Evolutionary conservation across 92 coral and sea anemone species (phyloP).

Genomic region (Plumapathes pennacea): DNA sequence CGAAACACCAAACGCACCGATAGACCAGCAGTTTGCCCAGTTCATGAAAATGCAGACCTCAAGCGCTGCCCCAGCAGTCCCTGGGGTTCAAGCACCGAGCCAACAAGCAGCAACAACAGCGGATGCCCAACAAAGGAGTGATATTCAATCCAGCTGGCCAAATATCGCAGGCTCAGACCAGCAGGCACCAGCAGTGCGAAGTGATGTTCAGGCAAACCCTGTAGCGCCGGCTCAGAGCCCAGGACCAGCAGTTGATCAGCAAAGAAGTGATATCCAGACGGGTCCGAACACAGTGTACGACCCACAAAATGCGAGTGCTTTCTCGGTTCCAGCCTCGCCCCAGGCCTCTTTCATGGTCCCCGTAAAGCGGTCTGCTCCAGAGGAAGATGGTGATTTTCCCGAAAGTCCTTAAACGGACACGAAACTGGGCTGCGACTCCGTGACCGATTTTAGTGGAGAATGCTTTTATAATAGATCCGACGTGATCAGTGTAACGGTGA

Average conservation of each 20-base stretch:
- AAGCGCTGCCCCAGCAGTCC: constrained; percentile 14
- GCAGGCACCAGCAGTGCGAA: too few relatives aligned
- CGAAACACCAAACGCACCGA: constrained; percentile 47
- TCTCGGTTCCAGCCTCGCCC: constrained; percentile 3
- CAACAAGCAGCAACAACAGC: constrained; percentile 47
- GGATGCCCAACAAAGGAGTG: constrained; percentile 51
- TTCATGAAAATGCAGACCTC: constrained; percentile 80
- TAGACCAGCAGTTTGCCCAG: constrained; percentile 63
- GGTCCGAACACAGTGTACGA: constrained; percentile 4
- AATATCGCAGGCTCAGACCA: too few relatives aligned
- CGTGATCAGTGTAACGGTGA: too few relatives aligned
- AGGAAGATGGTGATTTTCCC: constrained; percentile 56
- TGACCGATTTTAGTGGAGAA: too few relatives aligned
- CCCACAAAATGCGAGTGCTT: constrained; percentile 32
- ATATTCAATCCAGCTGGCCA: constrained; percentile 32
- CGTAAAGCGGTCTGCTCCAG: constrained; percentile 28
- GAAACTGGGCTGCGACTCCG: not conserved
- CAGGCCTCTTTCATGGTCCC: constrained; percentile 25
- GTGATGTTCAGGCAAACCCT: constrained; percentile 10
- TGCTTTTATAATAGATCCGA: too few relatives aligned
- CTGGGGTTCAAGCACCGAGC: too few relatives aligned
- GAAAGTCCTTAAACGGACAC: constrained; percentile 50
- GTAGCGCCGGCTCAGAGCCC: not conserved
- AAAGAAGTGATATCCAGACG: constrained; percentile 44
- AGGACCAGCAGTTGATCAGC: constrained; percentile 8